phyloP scores from a whole-genome alignment of 1,140 invertebrate species.

The Radopholus similis region DNA sequence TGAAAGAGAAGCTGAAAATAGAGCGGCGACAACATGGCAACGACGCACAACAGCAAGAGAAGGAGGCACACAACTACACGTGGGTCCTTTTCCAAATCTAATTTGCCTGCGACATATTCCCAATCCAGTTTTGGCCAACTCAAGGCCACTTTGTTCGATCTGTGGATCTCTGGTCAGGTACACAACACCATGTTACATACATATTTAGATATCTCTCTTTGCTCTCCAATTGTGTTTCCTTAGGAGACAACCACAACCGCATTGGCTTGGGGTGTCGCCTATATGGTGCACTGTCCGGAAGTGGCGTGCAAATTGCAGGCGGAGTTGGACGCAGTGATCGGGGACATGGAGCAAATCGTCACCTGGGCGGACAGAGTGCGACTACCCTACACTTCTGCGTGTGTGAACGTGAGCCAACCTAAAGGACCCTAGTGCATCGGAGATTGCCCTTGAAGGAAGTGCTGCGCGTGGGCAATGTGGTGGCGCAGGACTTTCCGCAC shows the following conservation, averaged over 20 bases:
- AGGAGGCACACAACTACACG: slow-evolving; percentile 21
- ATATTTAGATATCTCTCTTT: slow-evolving; percentile 21
- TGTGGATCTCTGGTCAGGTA: slow-evolving; percentile 33
- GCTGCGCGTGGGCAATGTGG: slow-evolving; percentile 20
- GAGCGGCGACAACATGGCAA: too few species aligned
- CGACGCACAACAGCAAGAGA: too few species aligned
- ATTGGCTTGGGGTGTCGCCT: slow-evolving; percentile 24
- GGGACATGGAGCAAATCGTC: slow-evolving; percentile 1
- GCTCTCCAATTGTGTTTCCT: neutral
- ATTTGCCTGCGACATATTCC: too few species aligned
- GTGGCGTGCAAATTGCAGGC: slow-evolving; percentile 23
- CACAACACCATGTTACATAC: too few species aligned
- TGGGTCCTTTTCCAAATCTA: too few species aligned
- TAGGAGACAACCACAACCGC: slow-evolving; percentile 33
- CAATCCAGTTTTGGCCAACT: slow-evolving; percentile 23
- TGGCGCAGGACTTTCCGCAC: slow-evolving; percentile 23
- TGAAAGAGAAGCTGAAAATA: slow-evolving; percentile 16
- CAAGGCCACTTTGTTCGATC: slow-evolving; percentile 19
- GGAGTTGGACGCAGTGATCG: slow-evolving; percentile 24
- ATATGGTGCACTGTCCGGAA: slow-evolving; percentile 31
- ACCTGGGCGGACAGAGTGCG: slow-evolving; percentile 9
- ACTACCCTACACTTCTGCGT: slow-evolving; percentile 28
- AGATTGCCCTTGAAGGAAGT: slow-evolving; percentile 9
- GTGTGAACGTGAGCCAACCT: slow-evolving; percentile 16
- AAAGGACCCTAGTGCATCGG: neutral